phyloP scores from a whole-genome alignment of 2,113 vertebrate genomes.

The Urocitellus parryii region DNA sequence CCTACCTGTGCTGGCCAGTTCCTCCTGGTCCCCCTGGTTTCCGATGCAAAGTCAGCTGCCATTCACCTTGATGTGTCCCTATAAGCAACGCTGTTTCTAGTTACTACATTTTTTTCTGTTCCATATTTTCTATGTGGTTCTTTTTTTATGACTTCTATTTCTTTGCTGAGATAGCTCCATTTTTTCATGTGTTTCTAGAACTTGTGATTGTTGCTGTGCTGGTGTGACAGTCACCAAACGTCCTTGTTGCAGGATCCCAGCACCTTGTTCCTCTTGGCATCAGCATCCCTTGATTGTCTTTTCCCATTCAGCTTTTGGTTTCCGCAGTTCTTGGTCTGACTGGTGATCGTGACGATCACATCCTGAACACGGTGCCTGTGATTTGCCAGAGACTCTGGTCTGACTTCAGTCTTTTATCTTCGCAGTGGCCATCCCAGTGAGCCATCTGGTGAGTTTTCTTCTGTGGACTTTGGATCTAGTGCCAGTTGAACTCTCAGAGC shows the following conservation, averaged over 20 bases:
- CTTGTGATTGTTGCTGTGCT: not conserved
- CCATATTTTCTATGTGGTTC: not conserved
- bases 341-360: not conserved
- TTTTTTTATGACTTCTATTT: not conserved
- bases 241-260: not conserved
- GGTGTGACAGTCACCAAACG: not conserved
- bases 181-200: not conserved
- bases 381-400: not conserved
- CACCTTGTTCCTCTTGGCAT: not conserved
- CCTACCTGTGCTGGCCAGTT: not conserved
- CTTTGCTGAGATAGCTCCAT: not conserved
- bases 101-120: not conserved
- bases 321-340: not conserved
- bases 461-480: not conserved
- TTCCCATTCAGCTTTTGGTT: not conserved
- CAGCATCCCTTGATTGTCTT: not conserved
- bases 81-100: not conserved
- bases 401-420: not conserved
- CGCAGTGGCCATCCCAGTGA: not conserved
- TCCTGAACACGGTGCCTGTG: not conserved
- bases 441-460: not conserved
- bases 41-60: not conserved
- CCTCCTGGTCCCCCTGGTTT: not conserved
- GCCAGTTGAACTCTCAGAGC: not conserved
- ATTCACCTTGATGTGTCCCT: not conserved